Evolutionary conservation across 2,797 vertebrate species (phyloP).

Genomic region (Rhyacichthys aspro): DNA sequence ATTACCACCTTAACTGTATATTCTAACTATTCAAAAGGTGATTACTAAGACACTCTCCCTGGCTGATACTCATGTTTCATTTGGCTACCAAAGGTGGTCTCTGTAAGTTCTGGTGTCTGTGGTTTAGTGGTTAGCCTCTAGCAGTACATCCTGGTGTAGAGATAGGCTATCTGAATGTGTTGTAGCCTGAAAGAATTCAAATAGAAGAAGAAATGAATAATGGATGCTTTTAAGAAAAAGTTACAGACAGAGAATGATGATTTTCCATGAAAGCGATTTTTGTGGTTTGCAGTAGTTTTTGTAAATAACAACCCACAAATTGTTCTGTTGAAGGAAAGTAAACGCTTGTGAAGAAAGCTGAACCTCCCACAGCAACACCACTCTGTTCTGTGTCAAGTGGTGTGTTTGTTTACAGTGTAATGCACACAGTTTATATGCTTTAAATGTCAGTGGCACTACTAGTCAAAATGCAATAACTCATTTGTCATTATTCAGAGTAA

Average conservation of each 20-base stretch:
- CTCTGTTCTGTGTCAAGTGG: neutral
- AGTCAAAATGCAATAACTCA: conserved; percentile 4
- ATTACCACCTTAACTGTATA: conserved; percentile 46
- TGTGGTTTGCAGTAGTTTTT: neutral
- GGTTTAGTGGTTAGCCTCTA: neutral
- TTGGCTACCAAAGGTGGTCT: neutral
- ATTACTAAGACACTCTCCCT: conserved; percentile 21
- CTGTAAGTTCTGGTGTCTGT: neutral
- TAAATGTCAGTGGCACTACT: neutral
- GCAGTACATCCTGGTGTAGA: neutral
- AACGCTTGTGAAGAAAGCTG: neutral
- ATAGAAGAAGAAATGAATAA: neutral
- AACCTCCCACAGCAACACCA: neutral
- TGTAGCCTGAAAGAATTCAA: neutral
- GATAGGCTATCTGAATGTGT: neutral
- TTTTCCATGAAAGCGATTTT: neutral
- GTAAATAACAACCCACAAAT: neutral
- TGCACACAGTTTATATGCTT: conserved; percentile 5
- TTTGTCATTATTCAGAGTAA: neutral
- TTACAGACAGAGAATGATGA: neutral
- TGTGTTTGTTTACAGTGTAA: conserved; percentile 2
- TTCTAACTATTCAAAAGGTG: conserved; percentile 69
- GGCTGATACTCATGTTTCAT: conserved; percentile 11
- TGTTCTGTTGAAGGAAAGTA: neutral
- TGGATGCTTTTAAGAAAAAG: neutral